These are phyloP conservation scores for Synanthedon tipuliformis DNA, from an alignment of 2,888 invertebrate genomes.

Conservation along the genomic window DNA sequence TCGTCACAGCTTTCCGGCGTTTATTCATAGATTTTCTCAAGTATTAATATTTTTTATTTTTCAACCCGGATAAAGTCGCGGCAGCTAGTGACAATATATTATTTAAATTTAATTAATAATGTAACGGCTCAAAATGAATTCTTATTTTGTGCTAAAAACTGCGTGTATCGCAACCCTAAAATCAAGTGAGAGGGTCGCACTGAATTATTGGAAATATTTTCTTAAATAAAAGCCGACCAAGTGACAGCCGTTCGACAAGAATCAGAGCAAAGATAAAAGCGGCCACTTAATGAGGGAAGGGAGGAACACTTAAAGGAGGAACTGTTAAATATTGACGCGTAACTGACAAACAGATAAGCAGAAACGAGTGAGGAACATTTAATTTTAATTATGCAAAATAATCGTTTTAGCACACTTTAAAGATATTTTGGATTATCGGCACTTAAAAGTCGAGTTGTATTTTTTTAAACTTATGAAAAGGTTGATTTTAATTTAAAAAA, in stretches of 20 bases:
- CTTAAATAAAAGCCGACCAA: neutral
- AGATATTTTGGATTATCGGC: no score
- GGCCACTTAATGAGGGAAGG: constrained; percentile 2
- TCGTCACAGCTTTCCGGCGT: no score
- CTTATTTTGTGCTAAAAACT: neutral
- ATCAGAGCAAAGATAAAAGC: constrained; percentile 7
- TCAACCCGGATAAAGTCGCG: neutral
- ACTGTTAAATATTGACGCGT: neutral
- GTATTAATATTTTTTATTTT: no score
- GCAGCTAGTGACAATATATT: neutral
- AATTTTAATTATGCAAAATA: no score
- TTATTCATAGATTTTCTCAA: no score
- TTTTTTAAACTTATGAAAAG: no score
- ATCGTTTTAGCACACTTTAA: no score
- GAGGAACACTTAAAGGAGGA: no score
- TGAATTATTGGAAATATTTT: neutral
- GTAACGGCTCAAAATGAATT: neutral
- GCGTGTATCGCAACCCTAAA: neutral
- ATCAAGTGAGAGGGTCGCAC: neutral
- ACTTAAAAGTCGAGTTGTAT: no score
- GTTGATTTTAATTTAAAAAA: no score
- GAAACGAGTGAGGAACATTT: no score
- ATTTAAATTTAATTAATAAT: neutral
- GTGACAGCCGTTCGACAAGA: constrained; percentile 3
- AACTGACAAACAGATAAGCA: neutral